Conservation (phyloP, 2,113 vertebrate genomes). For the Odontesthes bonariensis region DNA sequence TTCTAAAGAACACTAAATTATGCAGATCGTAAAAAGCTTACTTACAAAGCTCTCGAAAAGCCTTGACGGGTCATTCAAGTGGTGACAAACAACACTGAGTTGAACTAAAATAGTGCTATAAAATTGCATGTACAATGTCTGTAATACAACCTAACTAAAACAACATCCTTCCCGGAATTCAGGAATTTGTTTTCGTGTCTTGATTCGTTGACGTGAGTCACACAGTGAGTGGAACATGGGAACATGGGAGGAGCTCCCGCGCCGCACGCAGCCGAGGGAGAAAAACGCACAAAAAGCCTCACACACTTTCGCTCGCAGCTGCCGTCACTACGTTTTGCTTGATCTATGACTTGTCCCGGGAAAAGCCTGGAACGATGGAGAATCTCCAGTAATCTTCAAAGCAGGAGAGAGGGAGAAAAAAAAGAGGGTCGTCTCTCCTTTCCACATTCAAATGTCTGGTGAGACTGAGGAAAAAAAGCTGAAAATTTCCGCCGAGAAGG, state of each 20-base stretch:
- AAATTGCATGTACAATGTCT: slow-evolving; percentile 31
- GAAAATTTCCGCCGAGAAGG: slow-evolving; percentile 31
- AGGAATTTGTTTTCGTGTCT: slow-evolving; percentile 72
- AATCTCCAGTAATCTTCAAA: slow-evolving; percentile 31
- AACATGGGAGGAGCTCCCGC: neutral
- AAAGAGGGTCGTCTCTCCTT: slow-evolving; percentile 25
- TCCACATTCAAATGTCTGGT: slow-evolving; percentile 53
- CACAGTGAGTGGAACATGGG: slow-evolving; percentile 19
- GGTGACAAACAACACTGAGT: slow-evolving; percentile 61
- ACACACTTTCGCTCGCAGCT: slow-evolving; percentile 50
- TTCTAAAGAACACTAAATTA: slow-evolving; percentile 35
- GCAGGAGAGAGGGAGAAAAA: slow-evolving; percentile 30
- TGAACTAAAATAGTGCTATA: slow-evolving; percentile 64
- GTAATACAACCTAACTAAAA: slow-evolving; percentile 42
- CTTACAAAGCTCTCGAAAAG: slow-evolving; percentile 70
- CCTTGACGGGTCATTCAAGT: slow-evolving; percentile 73
- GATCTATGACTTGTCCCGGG: slow-evolving; percentile 22
- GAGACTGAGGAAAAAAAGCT: slow-evolving; percentile 16
- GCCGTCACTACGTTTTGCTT: slow-evolving; percentile 24
- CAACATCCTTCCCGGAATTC: slow-evolving; percentile 71
- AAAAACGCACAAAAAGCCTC: neutral
- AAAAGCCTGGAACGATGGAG: slow-evolving; percentile 16
- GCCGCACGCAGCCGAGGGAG: slow-evolving; percentile 24
- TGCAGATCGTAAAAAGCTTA: slow-evolving; percentile 30
- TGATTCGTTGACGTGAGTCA: slow-evolving; percentile 29